phyloP scores from a whole-genome alignment of 2,113 vertebrate species.

The Ammodytes marinus region DNA sequence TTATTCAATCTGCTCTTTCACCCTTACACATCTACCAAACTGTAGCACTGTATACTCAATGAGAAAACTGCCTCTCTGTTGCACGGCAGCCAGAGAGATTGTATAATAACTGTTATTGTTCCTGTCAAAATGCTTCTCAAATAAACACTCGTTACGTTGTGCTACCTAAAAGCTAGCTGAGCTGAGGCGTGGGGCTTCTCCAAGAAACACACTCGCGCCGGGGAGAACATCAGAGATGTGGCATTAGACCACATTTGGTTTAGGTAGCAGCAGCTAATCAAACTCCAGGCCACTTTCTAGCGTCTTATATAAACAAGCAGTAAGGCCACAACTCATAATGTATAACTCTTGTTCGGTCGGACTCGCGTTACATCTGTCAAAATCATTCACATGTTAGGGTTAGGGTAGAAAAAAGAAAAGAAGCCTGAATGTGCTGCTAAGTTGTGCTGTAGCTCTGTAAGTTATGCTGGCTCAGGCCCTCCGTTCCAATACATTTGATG shows the following conservation, averaged over 20 bases:
- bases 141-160: background rate
- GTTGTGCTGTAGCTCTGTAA: slow-evolving; percentile 24
- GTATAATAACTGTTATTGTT: slow-evolving; percentile 10
- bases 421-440: slow-evolving; percentile 21
- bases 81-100: background rate
- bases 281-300: slow-evolving; percentile 19
- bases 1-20: background rate
- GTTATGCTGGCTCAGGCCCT: slow-evolving; percentile 25
- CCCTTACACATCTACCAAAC: background rate
- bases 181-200: slow-evolving; percentile 29
- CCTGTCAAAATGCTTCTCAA: slow-evolving; percentile 23
- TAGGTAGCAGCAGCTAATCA: slow-evolving; percentile 9
- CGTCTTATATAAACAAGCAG: slow-evolving; percentile 43
- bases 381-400: slow-evolving; percentile 49
- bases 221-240: slow-evolving; percentile 1
- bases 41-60: slow-evolving; percentile 3
- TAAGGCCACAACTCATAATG: slow-evolving; percentile 1
- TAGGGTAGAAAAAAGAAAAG: background rate
- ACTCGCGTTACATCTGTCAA: slow-evolving; percentile 53
- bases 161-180: slow-evolving; percentile 10
- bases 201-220: slow-evolving; percentile 13
- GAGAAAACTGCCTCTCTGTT: slow-evolving; percentile 26
- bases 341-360: slow-evolving; percentile 12
- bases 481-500: slow-evolving; percentile 42
- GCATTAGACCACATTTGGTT: slow-evolving; percentile 5